Conservation (phyloP, 2,113 vertebrate species). For the Laticauda laticaudata region DNA sequence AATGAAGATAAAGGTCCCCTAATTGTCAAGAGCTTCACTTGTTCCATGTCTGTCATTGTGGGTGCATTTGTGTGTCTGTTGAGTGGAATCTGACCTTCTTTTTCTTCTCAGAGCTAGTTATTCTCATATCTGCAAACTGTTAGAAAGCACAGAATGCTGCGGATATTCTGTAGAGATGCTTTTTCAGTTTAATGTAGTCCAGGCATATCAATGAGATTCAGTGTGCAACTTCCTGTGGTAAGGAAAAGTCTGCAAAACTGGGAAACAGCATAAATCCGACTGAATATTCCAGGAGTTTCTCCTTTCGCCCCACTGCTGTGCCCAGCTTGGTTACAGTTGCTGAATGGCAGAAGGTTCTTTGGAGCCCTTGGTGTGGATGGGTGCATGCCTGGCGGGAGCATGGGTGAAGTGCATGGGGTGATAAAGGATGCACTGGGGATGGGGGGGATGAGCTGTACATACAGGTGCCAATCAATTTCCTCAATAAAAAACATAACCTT, state of each 20-base stretch:
- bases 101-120: background rate
- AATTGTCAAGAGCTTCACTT: background rate
- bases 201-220: background rate
- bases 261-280: background rate
- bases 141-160: background rate
- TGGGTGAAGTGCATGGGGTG: too few relatives aligned
- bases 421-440: background rate
- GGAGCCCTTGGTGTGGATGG: background rate
- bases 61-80: background rate
- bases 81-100: background rate
- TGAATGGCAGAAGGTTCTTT: background rate
- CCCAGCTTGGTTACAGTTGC: background rate
- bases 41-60: background rate
- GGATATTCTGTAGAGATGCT: background rate
- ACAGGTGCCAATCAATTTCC: background rate
- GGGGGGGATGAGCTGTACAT: background rate
- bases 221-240: background rate
- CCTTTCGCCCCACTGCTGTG: background rate
- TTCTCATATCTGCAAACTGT: background rate
- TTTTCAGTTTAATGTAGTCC: background rate
- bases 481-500: slow-evolving; percentile 7
- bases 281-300: background rate
- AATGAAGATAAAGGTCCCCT: background rate
- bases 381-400: background rate
- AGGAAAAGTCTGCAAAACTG: background rate